phyloP scores from a whole-genome alignment of 2,888 invertebrate genomes.

The Leptopterna dolabrata region DNA sequence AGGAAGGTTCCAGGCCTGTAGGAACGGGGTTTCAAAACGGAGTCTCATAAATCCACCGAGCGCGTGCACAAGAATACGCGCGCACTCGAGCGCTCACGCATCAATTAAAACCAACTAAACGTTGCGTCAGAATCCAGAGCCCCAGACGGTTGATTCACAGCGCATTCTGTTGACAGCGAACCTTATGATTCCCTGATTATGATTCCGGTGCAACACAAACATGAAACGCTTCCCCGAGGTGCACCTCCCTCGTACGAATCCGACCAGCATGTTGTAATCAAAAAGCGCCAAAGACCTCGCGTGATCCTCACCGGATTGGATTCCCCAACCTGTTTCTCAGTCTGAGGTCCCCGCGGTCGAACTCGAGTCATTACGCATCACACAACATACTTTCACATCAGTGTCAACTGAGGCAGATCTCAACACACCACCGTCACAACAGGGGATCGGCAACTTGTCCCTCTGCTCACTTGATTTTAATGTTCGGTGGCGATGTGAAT shows the following conservation, averaged over 20 bases:
- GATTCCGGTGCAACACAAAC: neutral
- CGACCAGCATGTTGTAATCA: neutral
- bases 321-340: neutral
- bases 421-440: too few species aligned
- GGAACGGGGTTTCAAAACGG: neutral
- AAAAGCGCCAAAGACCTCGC: neutral
- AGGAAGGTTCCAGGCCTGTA: neutral
- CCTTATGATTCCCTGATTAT: neutral
- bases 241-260: neutral
- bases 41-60: neutral
- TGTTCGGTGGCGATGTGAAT: too few species aligned
- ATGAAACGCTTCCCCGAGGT: neutral
- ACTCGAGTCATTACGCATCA: neutral
- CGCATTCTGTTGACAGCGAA: neutral
- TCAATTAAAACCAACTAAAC: neutral
- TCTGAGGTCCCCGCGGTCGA: neutral
- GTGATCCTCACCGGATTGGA: neutral
- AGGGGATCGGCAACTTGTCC: too few species aligned
- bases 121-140: neutral
- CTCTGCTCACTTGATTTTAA: too few species aligned
- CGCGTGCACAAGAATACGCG: slow-evolving; percentile 16
- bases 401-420: neutral
- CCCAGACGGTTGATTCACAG: neutral
- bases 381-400: neutral
- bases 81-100: neutral